A percentile compares a stretch with the other conserved stretches of the same genome.
phyloP scores from a whole-genome alignment of 2,888 invertebrate genomes.

The Rotaria sp. region DNA sequence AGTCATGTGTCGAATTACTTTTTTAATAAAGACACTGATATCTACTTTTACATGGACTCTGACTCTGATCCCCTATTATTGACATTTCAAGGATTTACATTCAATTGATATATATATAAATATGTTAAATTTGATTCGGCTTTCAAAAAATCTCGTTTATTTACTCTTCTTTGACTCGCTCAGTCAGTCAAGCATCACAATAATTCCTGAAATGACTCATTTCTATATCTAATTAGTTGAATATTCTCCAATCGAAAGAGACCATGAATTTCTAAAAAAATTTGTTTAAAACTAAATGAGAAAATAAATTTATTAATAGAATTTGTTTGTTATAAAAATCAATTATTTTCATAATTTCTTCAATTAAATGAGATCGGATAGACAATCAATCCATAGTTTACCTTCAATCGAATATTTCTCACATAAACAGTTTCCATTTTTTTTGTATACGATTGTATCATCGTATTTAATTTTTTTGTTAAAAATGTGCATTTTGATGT shows the following conservation, averaged over 20 bases:
- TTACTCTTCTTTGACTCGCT: no score
- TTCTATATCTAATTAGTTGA: background rate
- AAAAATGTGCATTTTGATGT: background rate
- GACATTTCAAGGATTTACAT: no score
- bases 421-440: slow-evolving; percentile 13
- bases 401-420: background rate
- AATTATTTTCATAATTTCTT: background rate
- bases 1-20: no score
- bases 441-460: background rate
- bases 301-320: background rate
- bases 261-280: background rate
- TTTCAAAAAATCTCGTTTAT: no score
- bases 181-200: no score
- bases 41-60: no score
- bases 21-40: no score
- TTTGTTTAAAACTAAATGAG: background rate
- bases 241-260: background rate
- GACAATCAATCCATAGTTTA: background rate
- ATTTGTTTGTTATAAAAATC: background rate
- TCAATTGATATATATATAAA: no score
- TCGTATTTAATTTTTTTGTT: background rate
- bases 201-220: background rate
- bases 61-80: no score
- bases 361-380: background rate
- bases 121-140: no score